These are phyloP conservation scores for Scalopus aquaticus DNA, from an alignment of 2,113 vertebrate species.

Conservation along the genomic window DNA sequence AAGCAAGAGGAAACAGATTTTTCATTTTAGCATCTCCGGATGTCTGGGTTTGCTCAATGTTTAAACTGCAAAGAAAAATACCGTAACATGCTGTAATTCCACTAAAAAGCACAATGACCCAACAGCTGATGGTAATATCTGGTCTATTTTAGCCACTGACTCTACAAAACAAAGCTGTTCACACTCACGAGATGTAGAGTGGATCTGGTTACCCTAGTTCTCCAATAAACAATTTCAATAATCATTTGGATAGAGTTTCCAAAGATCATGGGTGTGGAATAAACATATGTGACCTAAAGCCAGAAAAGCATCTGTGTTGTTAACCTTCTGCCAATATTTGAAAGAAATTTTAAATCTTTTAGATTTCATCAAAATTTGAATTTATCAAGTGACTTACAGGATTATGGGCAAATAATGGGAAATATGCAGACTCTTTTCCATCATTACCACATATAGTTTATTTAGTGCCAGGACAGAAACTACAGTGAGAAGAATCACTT, in stretches of 20 bases:
- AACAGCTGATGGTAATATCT: background rate
- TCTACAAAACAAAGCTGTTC: slow-evolving; percentile 53
- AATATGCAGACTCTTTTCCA: background rate
- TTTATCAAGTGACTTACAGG: background rate
- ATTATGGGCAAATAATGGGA: background rate
- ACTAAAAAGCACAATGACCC: slow-evolving; percentile 28
- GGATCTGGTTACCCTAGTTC: background rate
- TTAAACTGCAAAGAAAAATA: slow-evolving; percentile 64
- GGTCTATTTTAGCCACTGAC: slow-evolving; percentile 49
- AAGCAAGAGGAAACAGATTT: slow-evolving; percentile 67
- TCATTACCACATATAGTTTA: background rate
- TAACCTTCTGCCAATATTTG: slow-evolving; percentile 19
- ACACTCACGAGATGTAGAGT: background rate
- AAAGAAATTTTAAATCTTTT: slow-evolving; percentile 21
- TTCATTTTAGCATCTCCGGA: slow-evolving; percentile 67
- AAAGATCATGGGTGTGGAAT: background rate
- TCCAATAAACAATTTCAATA: slow-evolving; percentile 49
- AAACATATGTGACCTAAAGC: background rate
- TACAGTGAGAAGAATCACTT: background rate
- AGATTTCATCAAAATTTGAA: slow-evolving; percentile 23
- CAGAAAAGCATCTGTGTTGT: slow-evolving; percentile 4
- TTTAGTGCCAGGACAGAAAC: background rate
- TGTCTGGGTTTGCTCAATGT: slow-evolving; percentile 71
- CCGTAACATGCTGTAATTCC: slow-evolving; percentile 23
- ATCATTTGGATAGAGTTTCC: slow-evolving; percentile 31